A percentile compares a stretch with the other conserved stretches of the same genome.
These are phyloP conservation scores for Hozukius guyotensis DNA, from an alignment of 2,797 vertebrate genomes.

Conservation along the genomic window DNA sequence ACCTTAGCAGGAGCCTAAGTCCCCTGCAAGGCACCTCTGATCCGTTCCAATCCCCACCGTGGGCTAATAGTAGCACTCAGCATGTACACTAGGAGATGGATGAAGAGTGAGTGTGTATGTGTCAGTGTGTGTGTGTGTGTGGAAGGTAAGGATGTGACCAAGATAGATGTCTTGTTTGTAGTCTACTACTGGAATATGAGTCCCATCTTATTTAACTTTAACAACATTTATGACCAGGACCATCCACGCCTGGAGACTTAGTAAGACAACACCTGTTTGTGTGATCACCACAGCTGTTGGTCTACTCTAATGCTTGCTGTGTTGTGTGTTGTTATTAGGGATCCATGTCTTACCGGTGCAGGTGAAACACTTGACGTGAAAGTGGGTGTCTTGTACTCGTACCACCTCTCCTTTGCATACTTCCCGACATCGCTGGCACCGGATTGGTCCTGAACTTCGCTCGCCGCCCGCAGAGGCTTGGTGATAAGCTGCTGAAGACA, in stretches of 20 bases:
- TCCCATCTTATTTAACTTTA: background rate
- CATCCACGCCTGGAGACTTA: background rate
- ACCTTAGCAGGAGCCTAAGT: constrained; percentile 54
- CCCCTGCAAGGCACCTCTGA: constrained; percentile 67
- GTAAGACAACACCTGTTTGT: background rate
- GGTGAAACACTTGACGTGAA: constrained; percentile 99
- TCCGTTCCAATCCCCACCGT: constrained; percentile 63
- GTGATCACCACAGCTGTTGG: background rate
- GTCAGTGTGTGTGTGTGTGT: background rate
- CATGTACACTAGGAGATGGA: constrained; percentile 45
- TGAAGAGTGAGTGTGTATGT: constrained; percentile 31
- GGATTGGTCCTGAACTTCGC: constrained; percentile 87
- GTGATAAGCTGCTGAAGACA: constrained; percentile 85
- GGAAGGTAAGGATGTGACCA: background rate
- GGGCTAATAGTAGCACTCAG: constrained; percentile 66
- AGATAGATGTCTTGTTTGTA: constrained; percentile 23
- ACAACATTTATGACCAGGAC: background rate
- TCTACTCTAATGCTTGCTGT: background rate
- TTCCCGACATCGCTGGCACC: constrained; percentile 94
- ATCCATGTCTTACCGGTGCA: constrained; percentile 91
- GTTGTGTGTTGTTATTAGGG: background rate
- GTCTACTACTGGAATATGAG: constrained; percentile 12
- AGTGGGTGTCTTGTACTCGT: constrained; percentile 95
- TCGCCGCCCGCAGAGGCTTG: constrained; percentile 84
- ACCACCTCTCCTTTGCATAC: constrained; percentile 98